Conservation (phyloP, 2,113 vertebrate species). For the Atractosteus spatula region DNA sequence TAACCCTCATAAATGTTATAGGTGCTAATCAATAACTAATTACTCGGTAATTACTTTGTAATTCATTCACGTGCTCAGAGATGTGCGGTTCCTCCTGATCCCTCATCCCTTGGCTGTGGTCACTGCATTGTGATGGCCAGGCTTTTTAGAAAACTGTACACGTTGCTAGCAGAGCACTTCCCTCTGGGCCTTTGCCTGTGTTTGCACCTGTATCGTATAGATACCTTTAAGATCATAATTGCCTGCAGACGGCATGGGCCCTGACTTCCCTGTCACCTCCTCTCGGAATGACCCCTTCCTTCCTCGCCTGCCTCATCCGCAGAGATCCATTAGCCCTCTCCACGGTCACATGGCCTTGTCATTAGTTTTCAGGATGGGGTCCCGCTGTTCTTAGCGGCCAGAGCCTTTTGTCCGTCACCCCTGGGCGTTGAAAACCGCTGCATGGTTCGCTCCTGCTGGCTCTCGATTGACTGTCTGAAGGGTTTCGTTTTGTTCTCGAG, state of each 20-base stretch:
- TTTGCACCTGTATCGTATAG: no score
- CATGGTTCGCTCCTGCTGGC: no score
- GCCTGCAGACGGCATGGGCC: no score
- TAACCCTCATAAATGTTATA: conserved; percentile 23
- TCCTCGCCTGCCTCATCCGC: no score
- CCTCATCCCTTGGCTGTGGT: background rate
- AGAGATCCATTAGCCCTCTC: conserved; percentile 8
- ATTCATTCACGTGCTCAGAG: conserved; percentile 14
- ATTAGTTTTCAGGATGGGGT: background rate
- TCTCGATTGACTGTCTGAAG: no score
- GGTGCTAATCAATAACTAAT: conserved; percentile 37
- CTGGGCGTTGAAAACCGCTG: background rate
- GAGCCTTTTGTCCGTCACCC: background rate
- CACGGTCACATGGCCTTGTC: conserved; percentile 5
- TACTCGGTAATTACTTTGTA: conserved; percentile 25
- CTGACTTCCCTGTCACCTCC: background rate
- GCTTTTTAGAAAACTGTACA: background rate
- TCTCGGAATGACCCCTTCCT: no score
- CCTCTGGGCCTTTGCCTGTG: no score
- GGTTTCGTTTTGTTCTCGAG: no score
- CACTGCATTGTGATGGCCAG: conserved; percentile 24
- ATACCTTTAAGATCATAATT: no score
- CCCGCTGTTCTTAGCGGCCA: background rate
- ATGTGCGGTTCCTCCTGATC: background rate
- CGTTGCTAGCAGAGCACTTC: no score